phyloP scores from a whole-genome alignment of 1,140 invertebrate genomes.

The Drosophila lacertosa region DNA sequence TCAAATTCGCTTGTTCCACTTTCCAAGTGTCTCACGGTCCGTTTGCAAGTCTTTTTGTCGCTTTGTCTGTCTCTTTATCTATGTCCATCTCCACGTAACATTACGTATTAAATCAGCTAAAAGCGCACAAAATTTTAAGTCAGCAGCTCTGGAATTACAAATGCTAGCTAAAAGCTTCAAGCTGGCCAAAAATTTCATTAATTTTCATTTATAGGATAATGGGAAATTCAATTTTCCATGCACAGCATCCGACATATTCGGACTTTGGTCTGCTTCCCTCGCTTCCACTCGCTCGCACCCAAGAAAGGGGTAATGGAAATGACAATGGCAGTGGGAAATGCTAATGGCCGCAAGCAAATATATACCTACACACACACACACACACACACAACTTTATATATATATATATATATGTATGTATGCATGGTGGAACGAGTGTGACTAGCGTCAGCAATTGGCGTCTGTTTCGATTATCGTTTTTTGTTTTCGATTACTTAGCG shows the following conservation, averaged over 20 bases:
- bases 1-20: neutral
- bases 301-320: slow-evolving; percentile 44
- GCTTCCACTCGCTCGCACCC: neutral
- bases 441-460: slow-evolving; percentile 15
- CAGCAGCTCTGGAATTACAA: slow-evolving; percentile 36
- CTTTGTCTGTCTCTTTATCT: neutral
- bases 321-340: slow-evolving; percentile 56
- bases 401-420: neutral
- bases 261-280: neutral
- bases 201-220: slow-evolving; percentile 70
- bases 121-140: slow-evolving; percentile 35
- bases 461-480: slow-evolving; percentile 34
- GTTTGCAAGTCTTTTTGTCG: neutral
- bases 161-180: slow-evolving; percentile 35
- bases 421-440: too few relatives aligned
- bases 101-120: slow-evolving; percentile 61
- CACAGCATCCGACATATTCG: slow-evolving; percentile 43
- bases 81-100: slow-evolving; percentile 17
- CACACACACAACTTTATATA: slow-evolving; percentile 22
- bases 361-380: slow-evolving; percentile 34
- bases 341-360: slow-evolving; percentile 65
- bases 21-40: neutral
- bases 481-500: slow-evolving; percentile 49
- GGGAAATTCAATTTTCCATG: slow-evolving; percentile 71
- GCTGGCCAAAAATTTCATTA: slow-evolving; percentile 51